Evolutionary conservation across 2,113 vertebrate species (phyloP).

Genomic region (Xenopus laevis): DNA sequence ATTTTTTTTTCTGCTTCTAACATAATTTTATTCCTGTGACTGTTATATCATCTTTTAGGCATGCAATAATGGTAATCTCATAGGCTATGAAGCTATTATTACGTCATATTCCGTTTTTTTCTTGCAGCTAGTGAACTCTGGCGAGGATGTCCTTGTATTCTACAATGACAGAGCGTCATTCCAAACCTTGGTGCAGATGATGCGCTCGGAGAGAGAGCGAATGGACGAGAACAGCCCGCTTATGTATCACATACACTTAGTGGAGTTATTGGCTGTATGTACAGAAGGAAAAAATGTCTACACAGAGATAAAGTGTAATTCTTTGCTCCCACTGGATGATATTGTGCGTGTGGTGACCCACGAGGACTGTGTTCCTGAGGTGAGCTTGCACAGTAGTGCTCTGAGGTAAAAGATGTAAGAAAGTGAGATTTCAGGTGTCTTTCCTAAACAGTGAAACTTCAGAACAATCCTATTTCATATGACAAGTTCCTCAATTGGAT

Average conservation of each 20-base stretch:
- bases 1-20: not conserved
- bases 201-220: conserved; percentile 91
- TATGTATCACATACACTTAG: conserved; percentile 96
- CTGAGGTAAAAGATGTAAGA: not conserved
- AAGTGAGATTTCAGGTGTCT: too few species aligned
- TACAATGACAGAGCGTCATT: conserved; percentile 98
- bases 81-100: not conserved
- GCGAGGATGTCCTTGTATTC: conserved; percentile 93
- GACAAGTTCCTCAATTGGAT: too few species aligned
- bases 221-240: conserved; percentile 93
- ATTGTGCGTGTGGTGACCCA: conserved; percentile 94
- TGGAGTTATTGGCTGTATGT: conserved; percentile 92
- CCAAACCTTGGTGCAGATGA: conserved; percentile 96
- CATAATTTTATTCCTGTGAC: not conserved
- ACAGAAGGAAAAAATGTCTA: conserved; percentile 98
- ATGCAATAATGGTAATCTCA: too few species aligned
- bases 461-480: too few species aligned
- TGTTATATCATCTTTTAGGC: not conserved
- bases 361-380: conserved; percentile 96
- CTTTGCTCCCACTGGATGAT: conserved; percentile 90
- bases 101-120: not conserved
- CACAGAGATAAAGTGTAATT: conserved; percentile 98
- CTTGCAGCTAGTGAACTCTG: conserved; percentile 85
- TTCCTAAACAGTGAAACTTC: too few species aligned
- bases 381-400: conserved; percentile 51